Percentiles rank a stretch among this genome's conserved stretches.
Evolutionary conservation across 1,140 invertebrate species (phyloP).

Genomic region (Drosophila paulistorum): DNA sequence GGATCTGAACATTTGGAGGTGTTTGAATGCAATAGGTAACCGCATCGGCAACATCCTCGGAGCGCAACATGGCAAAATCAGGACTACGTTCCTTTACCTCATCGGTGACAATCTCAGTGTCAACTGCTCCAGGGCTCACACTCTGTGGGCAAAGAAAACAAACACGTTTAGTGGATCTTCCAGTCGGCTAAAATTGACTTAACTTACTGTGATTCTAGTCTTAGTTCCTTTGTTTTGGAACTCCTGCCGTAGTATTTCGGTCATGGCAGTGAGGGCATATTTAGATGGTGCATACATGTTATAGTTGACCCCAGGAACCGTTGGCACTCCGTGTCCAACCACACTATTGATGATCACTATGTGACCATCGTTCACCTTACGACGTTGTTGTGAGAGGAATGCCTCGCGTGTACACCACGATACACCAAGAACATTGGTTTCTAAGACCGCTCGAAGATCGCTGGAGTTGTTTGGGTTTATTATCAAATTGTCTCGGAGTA

Average conservation of each 20-base stretch:
- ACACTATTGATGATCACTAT: constrained; percentile 81
- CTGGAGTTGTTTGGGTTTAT: constrained; percentile 60
- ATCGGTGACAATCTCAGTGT: constrained; percentile 76
- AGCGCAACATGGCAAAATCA: constrained; percentile 63
- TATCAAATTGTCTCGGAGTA: constrained; percentile 40
- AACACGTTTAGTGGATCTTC: not conserved
- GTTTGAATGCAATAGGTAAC: constrained; percentile 85
- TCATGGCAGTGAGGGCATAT: constrained; percentile 85
- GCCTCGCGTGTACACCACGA: constrained; percentile 85
- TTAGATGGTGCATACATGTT: constrained; percentile 86
- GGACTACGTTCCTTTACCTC: constrained; percentile 14
- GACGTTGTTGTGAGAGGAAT: constrained; percentile 85
- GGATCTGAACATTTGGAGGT: constrained; percentile 84
- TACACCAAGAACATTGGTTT: constrained; percentile 85
- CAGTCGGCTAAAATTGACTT: not conserved
- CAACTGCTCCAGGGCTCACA: constrained; percentile 86
- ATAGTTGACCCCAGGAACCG: constrained; percentile 29
- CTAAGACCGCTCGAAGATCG: constrained; percentile 58
- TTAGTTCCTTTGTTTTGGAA: constrained; percentile 82
- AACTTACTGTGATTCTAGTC: constrained; percentile 68
- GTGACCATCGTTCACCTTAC: constrained; percentile 86
- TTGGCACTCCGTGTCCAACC: constrained; percentile 84
- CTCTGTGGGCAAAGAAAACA: constrained; percentile 77
- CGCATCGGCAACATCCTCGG: constrained; percentile 85
- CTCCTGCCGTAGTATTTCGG: constrained; percentile 86